phyloP scores from a whole-genome alignment of 2,113 vertebrate genomes.

The Halichoeres trimaculatus region DNA sequence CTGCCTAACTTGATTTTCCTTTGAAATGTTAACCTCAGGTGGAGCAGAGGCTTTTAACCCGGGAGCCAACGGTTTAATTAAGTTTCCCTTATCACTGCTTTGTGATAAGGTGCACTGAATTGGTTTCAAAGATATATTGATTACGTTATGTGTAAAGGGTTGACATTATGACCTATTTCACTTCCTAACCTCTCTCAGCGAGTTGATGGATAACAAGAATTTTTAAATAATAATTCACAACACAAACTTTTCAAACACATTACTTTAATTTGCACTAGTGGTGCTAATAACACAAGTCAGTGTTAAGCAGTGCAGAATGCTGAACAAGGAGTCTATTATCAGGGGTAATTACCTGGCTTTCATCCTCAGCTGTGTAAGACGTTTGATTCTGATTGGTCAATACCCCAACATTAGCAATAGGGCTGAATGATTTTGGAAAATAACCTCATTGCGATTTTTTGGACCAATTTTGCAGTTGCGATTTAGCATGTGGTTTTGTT shows the following conservation, averaged over 20 bases:
- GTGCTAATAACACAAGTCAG: background rate
- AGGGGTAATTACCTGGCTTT: too few species aligned
- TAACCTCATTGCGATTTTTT: too few species aligned
- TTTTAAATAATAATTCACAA: background rate
- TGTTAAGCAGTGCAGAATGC: background rate
- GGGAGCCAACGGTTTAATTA: constrained; percentile 36
- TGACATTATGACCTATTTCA: constrained; percentile 35
- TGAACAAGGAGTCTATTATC: background rate
- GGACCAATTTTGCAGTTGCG: too few species aligned
- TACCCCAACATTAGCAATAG: too few species aligned
- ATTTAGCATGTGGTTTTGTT: too few species aligned
- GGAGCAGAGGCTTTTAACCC: constrained; percentile 51
- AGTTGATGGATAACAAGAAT: background rate
- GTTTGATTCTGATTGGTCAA: too few species aligned
- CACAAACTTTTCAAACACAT: too few species aligned
- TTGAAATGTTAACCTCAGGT: constrained; percentile 38
- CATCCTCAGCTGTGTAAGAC: too few species aligned
- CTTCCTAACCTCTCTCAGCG: background rate
- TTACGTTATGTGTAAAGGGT: constrained; percentile 11
- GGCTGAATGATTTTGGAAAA: too few species aligned
- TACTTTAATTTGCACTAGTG: too few species aligned
- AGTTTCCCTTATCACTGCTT: constrained; percentile 49
- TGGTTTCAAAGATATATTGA: constrained; percentile 48
- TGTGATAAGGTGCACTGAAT: constrained; percentile 50
- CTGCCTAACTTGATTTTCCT: constrained; percentile 57